Conservation (phyloP, 2,113 vertebrate genomes). For the Cyanistes caeruleus region DNA sequence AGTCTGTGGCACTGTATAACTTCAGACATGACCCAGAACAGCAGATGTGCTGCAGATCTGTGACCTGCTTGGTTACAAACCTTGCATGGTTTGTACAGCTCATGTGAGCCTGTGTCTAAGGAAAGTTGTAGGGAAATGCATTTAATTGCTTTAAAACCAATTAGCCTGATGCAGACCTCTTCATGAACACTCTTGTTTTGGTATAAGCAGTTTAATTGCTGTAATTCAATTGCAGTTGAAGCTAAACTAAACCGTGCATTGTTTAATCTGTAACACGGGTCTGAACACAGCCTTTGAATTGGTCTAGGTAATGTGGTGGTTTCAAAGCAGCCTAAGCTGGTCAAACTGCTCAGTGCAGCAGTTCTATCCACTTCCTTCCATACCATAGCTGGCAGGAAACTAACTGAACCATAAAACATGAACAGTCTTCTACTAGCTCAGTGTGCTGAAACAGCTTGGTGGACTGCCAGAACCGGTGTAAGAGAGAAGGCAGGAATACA, state of each 20-base stretch:
- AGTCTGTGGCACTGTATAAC: rapidly evolving
- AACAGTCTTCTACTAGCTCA: background rate
- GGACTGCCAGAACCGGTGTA: background rate
- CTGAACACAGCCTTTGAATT: background rate
- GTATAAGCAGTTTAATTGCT: background rate
- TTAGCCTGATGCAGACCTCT: background rate
- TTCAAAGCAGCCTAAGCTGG: conserved; percentile 33
- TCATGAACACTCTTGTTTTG: background rate
- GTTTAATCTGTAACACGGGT: background rate
- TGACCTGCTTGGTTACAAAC: background rate
- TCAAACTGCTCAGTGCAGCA: background rate
- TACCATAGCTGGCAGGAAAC: conserved; percentile 8
- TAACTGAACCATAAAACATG: background rate
- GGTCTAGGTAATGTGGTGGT: background rate
- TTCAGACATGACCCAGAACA: background rate
- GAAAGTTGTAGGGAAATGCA: background rate
- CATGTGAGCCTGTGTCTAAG: background rate
- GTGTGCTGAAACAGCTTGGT: conserved; percentile 19
- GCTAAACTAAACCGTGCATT: background rate
- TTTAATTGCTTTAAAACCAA: background rate
- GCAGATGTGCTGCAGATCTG: background rate
- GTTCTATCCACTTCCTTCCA: conserved; percentile 32
- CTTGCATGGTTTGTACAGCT: background rate
- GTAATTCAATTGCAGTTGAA: background rate
- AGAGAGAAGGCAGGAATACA: background rate